These are phyloP conservation scores for Promerops cafer DNA, from an alignment of 2,113 vertebrate genomes.

Conservation along the genomic window DNA sequence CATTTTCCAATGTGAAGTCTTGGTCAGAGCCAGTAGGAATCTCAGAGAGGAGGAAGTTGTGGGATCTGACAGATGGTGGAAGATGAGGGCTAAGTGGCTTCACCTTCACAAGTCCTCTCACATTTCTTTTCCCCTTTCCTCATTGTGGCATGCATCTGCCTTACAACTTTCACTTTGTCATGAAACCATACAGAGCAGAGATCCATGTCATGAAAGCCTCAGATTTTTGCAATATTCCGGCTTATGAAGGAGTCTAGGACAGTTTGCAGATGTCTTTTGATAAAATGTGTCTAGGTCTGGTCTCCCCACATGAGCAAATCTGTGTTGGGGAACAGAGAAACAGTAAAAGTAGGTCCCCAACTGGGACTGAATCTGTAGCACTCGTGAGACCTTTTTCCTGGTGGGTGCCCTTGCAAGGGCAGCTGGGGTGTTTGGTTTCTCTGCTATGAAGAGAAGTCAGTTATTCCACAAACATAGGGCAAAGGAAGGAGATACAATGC, in stretches of 20 bases:
- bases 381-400: background rate
- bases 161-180: background rate
- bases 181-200: background rate
- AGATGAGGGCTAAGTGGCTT: background rate
- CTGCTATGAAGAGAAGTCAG: background rate
- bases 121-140: background rate
- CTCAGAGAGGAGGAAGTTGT: background rate
- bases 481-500: rapidly evolving
- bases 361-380: background rate
- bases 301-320: background rate
- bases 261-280: background rate
- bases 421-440: background rate
- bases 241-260: background rate
- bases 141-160: background rate
- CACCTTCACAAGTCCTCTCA: background rate
- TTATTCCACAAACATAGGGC: rapidly evolving
- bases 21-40: background rate
- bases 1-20: background rate
- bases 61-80: background rate
- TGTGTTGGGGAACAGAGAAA: background rate
- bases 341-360: background rate
- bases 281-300: background rate
- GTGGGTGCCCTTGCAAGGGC: background rate
- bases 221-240: background rate
- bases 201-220: background rate